A percentile compares a stretch with the other conserved stretches of the same genome.
Conservation (phyloP, 2,888 invertebrate species). For the Noctuana brunneofusca region DNA sequence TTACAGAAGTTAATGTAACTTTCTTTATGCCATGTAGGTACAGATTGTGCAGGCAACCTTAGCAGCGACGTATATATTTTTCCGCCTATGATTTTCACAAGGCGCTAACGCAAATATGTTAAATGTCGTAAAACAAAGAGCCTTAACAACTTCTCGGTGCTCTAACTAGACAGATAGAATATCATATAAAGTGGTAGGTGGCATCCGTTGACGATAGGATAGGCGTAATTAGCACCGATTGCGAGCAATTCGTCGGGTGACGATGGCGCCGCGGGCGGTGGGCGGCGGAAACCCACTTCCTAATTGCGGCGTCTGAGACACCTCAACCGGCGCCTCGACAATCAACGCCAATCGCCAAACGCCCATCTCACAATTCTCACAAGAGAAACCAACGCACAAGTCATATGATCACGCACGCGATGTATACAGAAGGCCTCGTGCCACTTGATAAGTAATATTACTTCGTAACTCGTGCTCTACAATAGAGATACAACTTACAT, state of each 20-base stretch:
- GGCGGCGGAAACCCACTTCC: conserved; percentile 82
- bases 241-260: conserved; percentile 73
- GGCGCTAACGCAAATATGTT: not conserved
- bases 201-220: conserved; percentile 41
- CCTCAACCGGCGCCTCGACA: conserved; percentile 80
- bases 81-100: not conserved
- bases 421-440: not conserved
- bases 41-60: too few species aligned
- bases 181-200: conserved; percentile 31
- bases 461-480: too few species aligned
- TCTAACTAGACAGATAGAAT: conserved; percentile 21
- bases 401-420: not conserved
- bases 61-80: not conserved
- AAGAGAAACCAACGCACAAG: conserved; percentile 43
- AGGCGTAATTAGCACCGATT: conserved; percentile 75
- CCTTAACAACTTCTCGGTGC: not conserved
- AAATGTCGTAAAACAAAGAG: not conserved
- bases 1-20: too few species aligned
- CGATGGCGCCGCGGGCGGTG: conserved; percentile 74
- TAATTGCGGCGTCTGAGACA: conserved; percentile 77
- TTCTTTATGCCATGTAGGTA: too few species aligned
- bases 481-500: too few species aligned
- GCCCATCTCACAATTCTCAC: conserved; percentile 32
- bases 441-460: too few species aligned
- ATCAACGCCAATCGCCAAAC: conserved; percentile 71